phyloP scores from a whole-genome alignment of 1,140 invertebrate species.

The Dreissena rostriformis region DNA sequence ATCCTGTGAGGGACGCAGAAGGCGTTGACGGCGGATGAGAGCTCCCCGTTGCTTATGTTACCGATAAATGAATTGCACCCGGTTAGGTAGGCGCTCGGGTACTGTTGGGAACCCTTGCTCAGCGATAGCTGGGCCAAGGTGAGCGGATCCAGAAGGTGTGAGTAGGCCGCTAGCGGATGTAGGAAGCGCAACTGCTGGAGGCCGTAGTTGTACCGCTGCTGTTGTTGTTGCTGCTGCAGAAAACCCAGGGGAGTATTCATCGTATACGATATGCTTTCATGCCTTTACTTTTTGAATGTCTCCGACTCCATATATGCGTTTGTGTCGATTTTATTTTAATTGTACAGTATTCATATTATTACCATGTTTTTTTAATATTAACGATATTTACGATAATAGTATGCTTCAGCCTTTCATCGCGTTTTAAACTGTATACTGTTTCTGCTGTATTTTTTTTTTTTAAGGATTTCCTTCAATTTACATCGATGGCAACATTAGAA shows the following conservation, averaged over 20 bases:
- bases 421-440: no score
- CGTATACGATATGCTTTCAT: no score
- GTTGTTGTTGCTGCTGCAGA: constrained; percentile 46
- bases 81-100: constrained; percentile 21
- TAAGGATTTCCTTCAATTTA: no score
- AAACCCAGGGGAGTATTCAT: constrained; percentile 40
- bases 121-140: constrained; percentile 41
- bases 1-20: neutral
- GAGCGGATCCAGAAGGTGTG: constrained; percentile 40
- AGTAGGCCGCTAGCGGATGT: constrained; percentile 48
- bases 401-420: no score
- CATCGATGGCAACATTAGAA: no score
- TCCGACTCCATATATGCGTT: no score
- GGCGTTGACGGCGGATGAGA: neutral
- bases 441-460: no score
- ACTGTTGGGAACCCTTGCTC: constrained; percentile 28
- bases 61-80: neutral
- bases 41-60: constrained; percentile 7
- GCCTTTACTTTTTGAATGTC: no score
- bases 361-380: no score
- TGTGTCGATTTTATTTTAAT: no score
- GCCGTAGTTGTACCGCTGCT: constrained; percentile 24
- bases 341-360: no score
- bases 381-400: no score
- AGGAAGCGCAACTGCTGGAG: constrained; percentile 47